Percentiles rank a stretch among this genome's conserved stretches.
phyloP scores from a whole-genome alignment of 2,888 invertebrate genomes.

The Drosophila demipolita region DNA sequence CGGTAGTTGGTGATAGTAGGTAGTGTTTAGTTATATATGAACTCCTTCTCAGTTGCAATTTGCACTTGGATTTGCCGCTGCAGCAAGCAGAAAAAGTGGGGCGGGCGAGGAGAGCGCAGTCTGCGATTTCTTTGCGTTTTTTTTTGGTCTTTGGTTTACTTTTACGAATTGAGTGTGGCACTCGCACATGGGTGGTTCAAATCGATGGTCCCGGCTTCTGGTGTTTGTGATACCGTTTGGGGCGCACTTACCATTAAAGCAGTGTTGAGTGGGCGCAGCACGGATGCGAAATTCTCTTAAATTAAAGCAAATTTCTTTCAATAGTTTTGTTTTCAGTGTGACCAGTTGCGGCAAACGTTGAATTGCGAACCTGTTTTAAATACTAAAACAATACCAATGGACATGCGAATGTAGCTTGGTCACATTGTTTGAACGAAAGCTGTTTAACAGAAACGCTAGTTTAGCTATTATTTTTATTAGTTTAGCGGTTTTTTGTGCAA shows the following conservation, averaged over 20 bases:
- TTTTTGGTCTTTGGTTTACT: constrained; percentile 20
- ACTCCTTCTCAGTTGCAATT: constrained; percentile 22
- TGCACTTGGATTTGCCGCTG: constrained; percentile 42
- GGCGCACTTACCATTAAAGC: constrained; percentile 67
- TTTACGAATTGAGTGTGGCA: constrained; percentile 15
- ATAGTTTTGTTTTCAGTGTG: constrained; percentile 49
- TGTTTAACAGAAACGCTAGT: not conserved
- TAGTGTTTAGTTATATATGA: constrained; percentile 33
- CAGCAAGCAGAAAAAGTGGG: constrained; percentile 36
- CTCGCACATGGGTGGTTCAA: constrained; percentile 16
- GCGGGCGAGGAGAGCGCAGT: constrained; percentile 56
- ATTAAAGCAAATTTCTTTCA: constrained; percentile 60
- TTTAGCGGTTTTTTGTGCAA: constrained; percentile 27
- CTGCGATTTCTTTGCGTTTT: constrained; percentile 48
- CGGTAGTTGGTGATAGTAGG: constrained; percentile 25
- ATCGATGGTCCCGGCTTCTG: constrained; percentile 41
- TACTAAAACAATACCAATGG: constrained; percentile 13
- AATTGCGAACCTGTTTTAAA: not conserved
- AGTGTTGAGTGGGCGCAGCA: constrained; percentile 56
- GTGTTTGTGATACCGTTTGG: constrained; percentile 30
- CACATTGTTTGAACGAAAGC: constrained; percentile 8
- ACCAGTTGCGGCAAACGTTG: not conserved
- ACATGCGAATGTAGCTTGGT: not conserved
- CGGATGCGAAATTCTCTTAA: constrained; percentile 58
- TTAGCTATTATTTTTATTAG: not conserved